Evolutionary conservation across 2,113 vertebrate genomes (phyloP), one percentile per base, ranked within the genome.

Genomic region (Otus sunia): DNA sequence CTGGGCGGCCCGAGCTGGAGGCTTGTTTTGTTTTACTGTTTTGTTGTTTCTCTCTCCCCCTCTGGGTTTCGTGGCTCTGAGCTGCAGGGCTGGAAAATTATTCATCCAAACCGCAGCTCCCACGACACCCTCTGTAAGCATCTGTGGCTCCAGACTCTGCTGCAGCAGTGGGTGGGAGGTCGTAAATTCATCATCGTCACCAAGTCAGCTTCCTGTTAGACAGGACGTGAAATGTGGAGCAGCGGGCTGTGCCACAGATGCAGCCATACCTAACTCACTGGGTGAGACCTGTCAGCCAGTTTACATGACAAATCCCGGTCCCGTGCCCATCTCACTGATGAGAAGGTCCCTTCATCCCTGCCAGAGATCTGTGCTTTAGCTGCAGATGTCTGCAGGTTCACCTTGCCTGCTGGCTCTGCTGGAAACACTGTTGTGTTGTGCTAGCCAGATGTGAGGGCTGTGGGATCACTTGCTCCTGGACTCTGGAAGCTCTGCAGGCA

Each of bases 61-160:
- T 93, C 87, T 73, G 84, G 92, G 53, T 96, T 94, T 95, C 12
- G 1, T 95, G 94, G 92, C 72, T 88, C 82, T 68, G 69, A 91
- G 93, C 96, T 96, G 64, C 77, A 96, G 94, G 94, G 84, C 59
- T 92, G 96, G 94, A 96, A 96, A 96, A 91, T 91, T 92, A 87
- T 94, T 95, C 90, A 94, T 94, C 86, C 91, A 91, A 95, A 94
- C 96, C 94, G 0, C 94, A 97, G 90, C 88, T 94, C 88, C 93
- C 93, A 84, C 4, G 26, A 82, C 86, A 87, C 69, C 80, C 92
- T 97, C 76, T 95, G 84, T 6, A 62, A 85, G 89, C 92, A 96
- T 47, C 91, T 92, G 95, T 6, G 58, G 88, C 94, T 96, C 73
- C 92, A 84, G 87, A 62, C 74, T 93, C 43, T 2, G 3, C 45